Evolutionary conservation across 2,113 vertebrate species (phyloP).

Genomic region (Sakesphorus luctuosus): DNA sequence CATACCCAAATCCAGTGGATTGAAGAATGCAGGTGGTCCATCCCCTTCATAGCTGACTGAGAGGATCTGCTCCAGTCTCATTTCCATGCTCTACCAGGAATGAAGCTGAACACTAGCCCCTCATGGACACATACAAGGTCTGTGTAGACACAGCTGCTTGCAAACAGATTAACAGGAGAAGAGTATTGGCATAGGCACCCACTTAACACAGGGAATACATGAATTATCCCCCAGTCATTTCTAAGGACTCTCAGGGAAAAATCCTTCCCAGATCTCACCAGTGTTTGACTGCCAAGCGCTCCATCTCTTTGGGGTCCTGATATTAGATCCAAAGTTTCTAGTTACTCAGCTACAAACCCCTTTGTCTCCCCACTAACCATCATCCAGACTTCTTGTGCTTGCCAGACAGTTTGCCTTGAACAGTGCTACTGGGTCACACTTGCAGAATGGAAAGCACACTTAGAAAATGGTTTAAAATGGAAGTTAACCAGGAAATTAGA

Average conservation of each 20-base stretch:
- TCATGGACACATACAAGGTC: not conserved
- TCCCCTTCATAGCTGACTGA: accelerated
- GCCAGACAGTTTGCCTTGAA: not conserved
- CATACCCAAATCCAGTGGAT: not conserved
- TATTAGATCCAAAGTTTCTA: not conserved
- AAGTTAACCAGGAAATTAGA: not conserved
- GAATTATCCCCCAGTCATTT: not conserved
- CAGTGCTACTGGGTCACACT: not conserved
- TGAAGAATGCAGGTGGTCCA: accelerated
- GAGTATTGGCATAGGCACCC: not conserved
- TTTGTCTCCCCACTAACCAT: not conserved
- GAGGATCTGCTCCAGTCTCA: not conserved
- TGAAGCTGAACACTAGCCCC: accelerated
- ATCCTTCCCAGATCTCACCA: not conserved
- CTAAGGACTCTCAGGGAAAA: not conserved
- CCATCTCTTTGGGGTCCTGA: not conserved
- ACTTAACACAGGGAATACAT: not conserved
- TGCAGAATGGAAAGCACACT: not conserved
- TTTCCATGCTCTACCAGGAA: not conserved
- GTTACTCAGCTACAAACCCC: not conserved
- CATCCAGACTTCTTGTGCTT: not conserved
- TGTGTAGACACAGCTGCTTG: not conserved
- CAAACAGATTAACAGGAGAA: not conserved
- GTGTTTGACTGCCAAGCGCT: not conserved
- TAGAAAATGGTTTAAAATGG: not conserved